phyloP scores from a whole-genome alignment of 2,888 invertebrate species.

The Trichopria drosophilae region DNA sequence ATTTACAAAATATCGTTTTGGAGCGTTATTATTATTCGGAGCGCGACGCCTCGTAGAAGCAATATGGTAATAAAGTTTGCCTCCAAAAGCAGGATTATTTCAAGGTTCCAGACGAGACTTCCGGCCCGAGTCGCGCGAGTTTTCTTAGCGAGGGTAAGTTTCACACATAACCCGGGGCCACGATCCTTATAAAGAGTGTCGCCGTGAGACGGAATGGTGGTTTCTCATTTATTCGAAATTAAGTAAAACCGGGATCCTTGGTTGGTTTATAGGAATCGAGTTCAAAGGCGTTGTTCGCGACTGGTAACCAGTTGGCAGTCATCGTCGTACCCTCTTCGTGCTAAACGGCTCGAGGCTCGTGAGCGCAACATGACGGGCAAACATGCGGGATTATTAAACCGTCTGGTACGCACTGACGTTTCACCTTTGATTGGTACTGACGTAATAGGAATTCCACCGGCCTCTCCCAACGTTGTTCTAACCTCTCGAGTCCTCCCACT shows the following conservation, averaged over 20 bases:
- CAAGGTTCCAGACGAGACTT: no score
- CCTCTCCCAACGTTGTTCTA: no score
- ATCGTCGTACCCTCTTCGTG: slow-evolving; percentile 20
- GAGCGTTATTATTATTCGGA: no score
- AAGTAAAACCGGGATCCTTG: slow-evolving; percentile 31
- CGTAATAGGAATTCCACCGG: slow-evolving; percentile 45
- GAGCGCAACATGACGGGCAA: slow-evolving; percentile 39
- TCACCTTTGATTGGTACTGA: slow-evolving; percentile 50
- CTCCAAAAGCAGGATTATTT: no score
- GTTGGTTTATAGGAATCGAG: slow-evolving; percentile 39
- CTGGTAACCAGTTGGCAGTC: slow-evolving; percentile 2
- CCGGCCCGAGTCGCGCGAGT: no score
- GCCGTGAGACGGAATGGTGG: no score
- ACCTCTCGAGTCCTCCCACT: slow-evolving; percentile 23
- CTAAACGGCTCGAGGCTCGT: slow-evolving; percentile 13
- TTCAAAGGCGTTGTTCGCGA: slow-evolving; percentile 46
- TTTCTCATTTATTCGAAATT: slow-evolving; percentile 45
- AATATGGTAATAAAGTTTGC: no score
- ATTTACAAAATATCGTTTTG: no score
- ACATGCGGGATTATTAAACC: slow-evolving; percentile 54
- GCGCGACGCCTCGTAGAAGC: no score
- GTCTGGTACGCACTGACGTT: slow-evolving; percentile 42
- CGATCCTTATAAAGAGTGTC: no score
- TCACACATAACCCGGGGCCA: no score
- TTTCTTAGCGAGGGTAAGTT: no score